A percentile compares a stretch with the other conserved stretches of the same genome.
Evolutionary conservation across 2,113 vertebrate species (phyloP).

Genomic region (Trachemys scripta): DNA sequence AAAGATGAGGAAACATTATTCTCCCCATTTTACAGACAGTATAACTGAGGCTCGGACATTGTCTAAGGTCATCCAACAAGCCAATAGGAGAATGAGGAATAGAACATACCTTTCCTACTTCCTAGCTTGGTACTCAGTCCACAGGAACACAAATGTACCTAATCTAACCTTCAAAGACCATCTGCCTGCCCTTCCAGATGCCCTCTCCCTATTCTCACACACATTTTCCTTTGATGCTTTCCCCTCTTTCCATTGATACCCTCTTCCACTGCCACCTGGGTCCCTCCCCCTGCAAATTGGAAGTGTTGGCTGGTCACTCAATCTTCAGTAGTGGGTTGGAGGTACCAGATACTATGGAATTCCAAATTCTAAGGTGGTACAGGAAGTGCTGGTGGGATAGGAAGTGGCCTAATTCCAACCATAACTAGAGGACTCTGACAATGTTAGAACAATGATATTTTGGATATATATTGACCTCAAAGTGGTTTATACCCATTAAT

Average conservation of each 20-base stretch:
- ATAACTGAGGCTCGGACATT: background rate
- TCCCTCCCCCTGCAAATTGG: background rate
- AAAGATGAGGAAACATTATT: background rate
- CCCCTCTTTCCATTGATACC: background rate
- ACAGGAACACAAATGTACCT: background rate
- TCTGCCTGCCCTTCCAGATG: background rate
- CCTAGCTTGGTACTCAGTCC: background rate
- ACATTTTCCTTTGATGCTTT: too few species aligned
- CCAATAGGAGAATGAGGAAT: background rate
- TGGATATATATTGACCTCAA: background rate
- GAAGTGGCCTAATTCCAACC: background rate
- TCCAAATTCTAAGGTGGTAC: background rate
- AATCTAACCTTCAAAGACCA: background rate
- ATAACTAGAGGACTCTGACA: background rate
- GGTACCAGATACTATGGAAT: background rate
- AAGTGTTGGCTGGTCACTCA: background rate
- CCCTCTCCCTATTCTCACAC: background rate
- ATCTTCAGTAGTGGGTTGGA: background rate
- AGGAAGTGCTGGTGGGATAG: background rate
- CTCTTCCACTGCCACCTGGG: background rate
- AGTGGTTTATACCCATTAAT: background rate
- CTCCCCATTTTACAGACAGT: background rate
- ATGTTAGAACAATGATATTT: background rate
- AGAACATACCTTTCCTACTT: background rate
- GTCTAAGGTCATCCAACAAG: background rate